phyloP scores from a whole-genome alignment of 1,140 invertebrate genomes.

The Gryon sp. region DNA sequence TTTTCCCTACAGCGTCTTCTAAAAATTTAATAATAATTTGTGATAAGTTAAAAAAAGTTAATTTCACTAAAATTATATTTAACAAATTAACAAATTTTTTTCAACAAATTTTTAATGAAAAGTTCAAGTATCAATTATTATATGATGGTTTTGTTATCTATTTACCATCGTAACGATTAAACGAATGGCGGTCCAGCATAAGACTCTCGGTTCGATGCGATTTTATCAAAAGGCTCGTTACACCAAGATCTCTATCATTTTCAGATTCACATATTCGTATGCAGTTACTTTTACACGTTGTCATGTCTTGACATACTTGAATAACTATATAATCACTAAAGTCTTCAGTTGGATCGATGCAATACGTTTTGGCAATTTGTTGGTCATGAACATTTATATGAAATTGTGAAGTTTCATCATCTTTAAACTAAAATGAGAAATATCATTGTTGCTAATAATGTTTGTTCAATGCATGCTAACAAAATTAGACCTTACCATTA shows the following conservation, averaged over 20 bases:
- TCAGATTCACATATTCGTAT: not conserved
- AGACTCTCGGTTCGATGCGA: not conserved
- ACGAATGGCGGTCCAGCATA: not conserved
- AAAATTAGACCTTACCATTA: not conserved
- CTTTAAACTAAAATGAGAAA: not conserved
- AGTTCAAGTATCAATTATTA: no score
- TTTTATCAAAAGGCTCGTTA: not conserved
- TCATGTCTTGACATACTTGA: not conserved
- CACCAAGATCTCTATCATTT: not conserved
- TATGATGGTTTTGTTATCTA: no score
- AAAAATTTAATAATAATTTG: not conserved
- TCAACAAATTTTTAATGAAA: no score
- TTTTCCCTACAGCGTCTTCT: not conserved
- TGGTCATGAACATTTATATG: not conserved
- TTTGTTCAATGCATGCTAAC: not conserved
- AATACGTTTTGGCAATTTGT: not conserved
- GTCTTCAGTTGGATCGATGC: not conserved
- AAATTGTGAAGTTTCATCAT: not conserved
- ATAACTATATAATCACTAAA: not conserved
- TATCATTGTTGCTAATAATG: not conserved
- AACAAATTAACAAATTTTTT: no score
- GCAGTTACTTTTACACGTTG: not conserved
- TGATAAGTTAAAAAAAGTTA: not conserved
- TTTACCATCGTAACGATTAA: slow-evolving; percentile 1
- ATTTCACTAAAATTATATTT: no score